These are phyloP conservation scores for Theretra japonica DNA, from an alignment of 2,888 invertebrate species.

Conservation along the genomic window DNA sequence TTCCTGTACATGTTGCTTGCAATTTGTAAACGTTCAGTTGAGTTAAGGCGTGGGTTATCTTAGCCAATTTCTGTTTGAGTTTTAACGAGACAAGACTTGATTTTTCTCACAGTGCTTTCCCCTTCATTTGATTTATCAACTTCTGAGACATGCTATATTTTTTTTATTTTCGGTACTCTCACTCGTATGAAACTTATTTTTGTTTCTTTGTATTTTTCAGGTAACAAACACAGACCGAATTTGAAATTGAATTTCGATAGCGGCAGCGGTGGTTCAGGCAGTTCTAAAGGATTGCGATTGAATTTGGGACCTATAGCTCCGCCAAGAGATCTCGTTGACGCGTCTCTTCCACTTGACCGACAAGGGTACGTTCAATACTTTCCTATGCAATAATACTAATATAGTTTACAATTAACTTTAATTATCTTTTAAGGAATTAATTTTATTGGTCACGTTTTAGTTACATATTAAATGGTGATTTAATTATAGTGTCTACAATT, in stretches of 20 bases:
- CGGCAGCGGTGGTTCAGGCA: constrained; percentile 75
- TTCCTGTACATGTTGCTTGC: constrained; percentile 71
- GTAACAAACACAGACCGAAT: constrained; percentile 87
- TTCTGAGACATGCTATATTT: background rate
- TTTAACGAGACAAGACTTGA: constrained; percentile 46
- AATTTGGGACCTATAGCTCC: constrained; percentile 88
- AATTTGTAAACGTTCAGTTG: constrained; percentile 81
- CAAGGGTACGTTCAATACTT: constrained; percentile 88
- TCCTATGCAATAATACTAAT: background rate
- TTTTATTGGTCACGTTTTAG: constrained; percentile 16
- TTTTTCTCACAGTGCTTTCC: constrained; percentile 35
- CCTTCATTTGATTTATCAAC: constrained; percentile 13
- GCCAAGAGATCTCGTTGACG: constrained; percentile 91
- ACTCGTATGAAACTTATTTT: background rate
- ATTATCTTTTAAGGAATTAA: no score
- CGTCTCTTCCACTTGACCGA: constrained; percentile 92
- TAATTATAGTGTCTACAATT: no score
- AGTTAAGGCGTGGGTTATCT: constrained; percentile 68
- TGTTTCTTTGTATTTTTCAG: constrained; percentile 54
- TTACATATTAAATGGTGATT: no score
- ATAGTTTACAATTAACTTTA: background rate
- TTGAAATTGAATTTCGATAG: constrained; percentile 90
- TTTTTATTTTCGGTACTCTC: background rate
- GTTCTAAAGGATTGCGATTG: constrained; percentile 87
- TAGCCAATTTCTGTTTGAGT: constrained; percentile 63